phyloP scores from a whole-genome alignment of 2,113 vertebrate genomes.

The Carassius auratus region DNA sequence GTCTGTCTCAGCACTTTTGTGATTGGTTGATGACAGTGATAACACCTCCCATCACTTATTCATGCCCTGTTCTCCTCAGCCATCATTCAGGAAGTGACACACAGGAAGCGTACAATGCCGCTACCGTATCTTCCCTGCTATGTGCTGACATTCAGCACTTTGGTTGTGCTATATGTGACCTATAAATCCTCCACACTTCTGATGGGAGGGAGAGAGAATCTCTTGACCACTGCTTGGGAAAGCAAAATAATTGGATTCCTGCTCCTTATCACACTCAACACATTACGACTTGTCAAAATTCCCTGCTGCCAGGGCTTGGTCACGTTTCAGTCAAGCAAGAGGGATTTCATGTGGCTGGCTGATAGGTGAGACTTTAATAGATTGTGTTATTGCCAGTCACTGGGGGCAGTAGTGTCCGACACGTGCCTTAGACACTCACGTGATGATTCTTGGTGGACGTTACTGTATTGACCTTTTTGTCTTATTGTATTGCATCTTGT shows the following conservation, averaged over 20 bases:
- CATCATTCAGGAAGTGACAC: slow-evolving; percentile 50
- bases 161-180: slow-evolving; percentile 56
- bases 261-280: slow-evolving; percentile 62
- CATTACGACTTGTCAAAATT: slow-evolving; percentile 63
- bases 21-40: slow-evolving; percentile 54
- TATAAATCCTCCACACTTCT: slow-evolving; percentile 56
- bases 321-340: slow-evolving; percentile 59
- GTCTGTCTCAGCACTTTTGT: slow-evolving; percentile 43
- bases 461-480: background rate
- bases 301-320: slow-evolving; percentile 51
- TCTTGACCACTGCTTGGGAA: slow-evolving; percentile 57
- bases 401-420: slow-evolving; percentile 11
- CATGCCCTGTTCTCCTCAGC: slow-evolving; percentile 32
- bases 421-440: slow-evolving; percentile 2
- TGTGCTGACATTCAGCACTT: slow-evolving; percentile 56
- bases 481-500: no score
- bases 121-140: slow-evolving; percentile 29
- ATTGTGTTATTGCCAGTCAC: slow-evolving; percentile 38
- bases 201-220: slow-evolving; percentile 49
- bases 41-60: slow-evolving; percentile 51
- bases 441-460: background rate
- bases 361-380: slow-evolving; percentile 54
- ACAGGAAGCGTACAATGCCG: slow-evolving; percentile 48
- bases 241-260: slow-evolving; percentile 67
- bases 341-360: slow-evolving; percentile 57